Evolutionary conservation across 2,113 vertebrate species (phyloP), one percentile per base, ranked within the genome.

Genomic region (Scortum barcoo): DNA sequence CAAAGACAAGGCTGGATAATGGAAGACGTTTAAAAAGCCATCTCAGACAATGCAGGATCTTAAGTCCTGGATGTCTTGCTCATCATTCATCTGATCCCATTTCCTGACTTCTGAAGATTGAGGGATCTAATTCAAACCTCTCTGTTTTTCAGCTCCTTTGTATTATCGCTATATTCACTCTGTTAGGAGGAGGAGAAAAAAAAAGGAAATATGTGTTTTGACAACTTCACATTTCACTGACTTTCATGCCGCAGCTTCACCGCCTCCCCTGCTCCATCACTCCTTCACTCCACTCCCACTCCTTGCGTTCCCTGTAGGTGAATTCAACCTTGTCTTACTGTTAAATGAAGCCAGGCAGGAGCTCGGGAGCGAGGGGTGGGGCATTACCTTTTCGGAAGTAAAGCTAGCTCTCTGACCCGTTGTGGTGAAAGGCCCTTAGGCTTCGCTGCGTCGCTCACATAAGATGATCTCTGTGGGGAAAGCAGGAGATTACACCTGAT

Each of bases 161-260:
- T 88, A 16, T 81, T 81, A 72, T 1, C 62, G 26, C 56, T 28
- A 56, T 30, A 79, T 87, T 88, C 56, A 26, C 65, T 80, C 62
- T 67, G 83, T 86, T 79, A 72, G 36, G 19, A 16, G 44, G 44
- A 10, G 40, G 40, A 36, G n/a, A 66, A 50, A 66, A 74, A 83
- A 86, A 91, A 77, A 78, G 79, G 48, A 90, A 87, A 86, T 76
- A 61, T 80, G 73, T 93, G 89, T 94, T 95, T 90, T 91, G 92
- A 93, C 88, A 94, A 93, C 89, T 88, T 93, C 65, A 91, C 88
- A 85, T 92, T 50, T 93, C 85, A 80, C 65, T 65, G 81, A 65
- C 84, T 91, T 80, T 57, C 60, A 68, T 51, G 79, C 75, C 36
- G 24, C 38, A 60, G 61, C 7, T 50, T 72, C 63, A n/a, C 66